These are phyloP conservation scores for Aleadryas rufinucha DNA, from an alignment of 2,113 vertebrate genomes.

Conservation along the genomic window DNA sequence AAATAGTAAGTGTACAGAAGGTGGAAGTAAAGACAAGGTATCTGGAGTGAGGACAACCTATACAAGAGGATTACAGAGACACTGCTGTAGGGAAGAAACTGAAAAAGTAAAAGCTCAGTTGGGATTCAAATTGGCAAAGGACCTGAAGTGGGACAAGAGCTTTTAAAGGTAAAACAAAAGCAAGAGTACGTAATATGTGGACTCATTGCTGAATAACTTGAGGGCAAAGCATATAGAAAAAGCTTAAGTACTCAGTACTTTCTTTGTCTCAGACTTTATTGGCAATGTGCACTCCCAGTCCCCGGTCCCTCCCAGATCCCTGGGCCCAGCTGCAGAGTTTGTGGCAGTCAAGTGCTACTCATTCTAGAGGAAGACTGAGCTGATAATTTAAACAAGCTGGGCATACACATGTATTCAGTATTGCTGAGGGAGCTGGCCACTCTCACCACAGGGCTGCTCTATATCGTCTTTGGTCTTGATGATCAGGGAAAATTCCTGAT, in stretches of 20 bases:
- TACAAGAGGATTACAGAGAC: not conserved
- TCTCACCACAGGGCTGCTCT: not conserved
- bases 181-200: not conserved
- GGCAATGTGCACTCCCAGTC: not conserved
- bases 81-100: not conserved
- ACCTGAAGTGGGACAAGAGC: not conserved
- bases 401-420: not conserved
- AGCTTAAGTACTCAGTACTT: not conserved
- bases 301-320: not conserved
- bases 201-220: not conserved
- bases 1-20: not conserved
- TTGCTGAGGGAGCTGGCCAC: not conserved
- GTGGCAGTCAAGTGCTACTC: not conserved
- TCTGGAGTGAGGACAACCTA: not conserved
- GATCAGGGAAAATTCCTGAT: not conserved
- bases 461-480: not conserved
- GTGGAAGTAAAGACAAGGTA: not conserved
- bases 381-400: not conserved
- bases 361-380: not conserved
- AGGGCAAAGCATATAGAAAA: not conserved
- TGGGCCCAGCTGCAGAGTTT: not conserved
- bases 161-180: not conserved
- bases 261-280: not conserved
- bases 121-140: not conserved
- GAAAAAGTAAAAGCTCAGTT: not conserved